Conservation (phyloP, 2,113 vertebrate species). For the Prietella phreatophila region DNA sequence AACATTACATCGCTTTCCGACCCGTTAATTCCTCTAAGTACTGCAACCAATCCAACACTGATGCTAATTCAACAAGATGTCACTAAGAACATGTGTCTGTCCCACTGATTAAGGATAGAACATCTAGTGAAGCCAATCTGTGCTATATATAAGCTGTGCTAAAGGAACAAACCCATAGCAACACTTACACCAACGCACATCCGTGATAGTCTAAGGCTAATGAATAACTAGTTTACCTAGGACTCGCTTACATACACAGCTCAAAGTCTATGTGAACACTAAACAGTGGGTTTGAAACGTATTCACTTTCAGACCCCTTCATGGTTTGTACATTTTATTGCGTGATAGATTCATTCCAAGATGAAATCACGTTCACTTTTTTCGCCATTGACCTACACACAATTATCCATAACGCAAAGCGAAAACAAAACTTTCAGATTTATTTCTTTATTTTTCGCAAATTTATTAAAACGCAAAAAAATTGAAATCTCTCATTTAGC, state of each 20-base stretch:
- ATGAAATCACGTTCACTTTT: not conserved
- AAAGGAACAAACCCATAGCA: conserved; percentile 33
- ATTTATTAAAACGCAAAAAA: not conserved
- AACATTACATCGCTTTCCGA: not conserved
- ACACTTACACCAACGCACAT: conserved; percentile 8
- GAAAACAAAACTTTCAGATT: not conserved
- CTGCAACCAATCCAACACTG: not conserved
- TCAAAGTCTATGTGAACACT: not conserved
- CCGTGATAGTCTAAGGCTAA: conserved; percentile 5
- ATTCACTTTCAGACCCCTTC: not conserved
- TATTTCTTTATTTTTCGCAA: not conserved
- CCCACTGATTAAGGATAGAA: not conserved
- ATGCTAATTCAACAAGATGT: conserved; percentile 23
- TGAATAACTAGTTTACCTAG: conserved; percentile 10
- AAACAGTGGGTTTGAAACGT: not conserved
- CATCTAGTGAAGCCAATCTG: not conserved
- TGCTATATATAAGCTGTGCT: conserved; percentile 2
- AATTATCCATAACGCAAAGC: not conserved
- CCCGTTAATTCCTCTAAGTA: not conserved
- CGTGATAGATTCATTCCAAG: not conserved
- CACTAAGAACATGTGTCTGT: not conserved
- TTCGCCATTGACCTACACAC: not conserved
- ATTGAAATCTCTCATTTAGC: not conserved
- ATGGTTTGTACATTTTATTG: not conserved
- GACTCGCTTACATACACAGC: too few species aligned